These are phyloP conservation scores for Lottia gigantea DNA, from an alignment of 2,888 invertebrate species.

Conservation along the genomic window DNA sequence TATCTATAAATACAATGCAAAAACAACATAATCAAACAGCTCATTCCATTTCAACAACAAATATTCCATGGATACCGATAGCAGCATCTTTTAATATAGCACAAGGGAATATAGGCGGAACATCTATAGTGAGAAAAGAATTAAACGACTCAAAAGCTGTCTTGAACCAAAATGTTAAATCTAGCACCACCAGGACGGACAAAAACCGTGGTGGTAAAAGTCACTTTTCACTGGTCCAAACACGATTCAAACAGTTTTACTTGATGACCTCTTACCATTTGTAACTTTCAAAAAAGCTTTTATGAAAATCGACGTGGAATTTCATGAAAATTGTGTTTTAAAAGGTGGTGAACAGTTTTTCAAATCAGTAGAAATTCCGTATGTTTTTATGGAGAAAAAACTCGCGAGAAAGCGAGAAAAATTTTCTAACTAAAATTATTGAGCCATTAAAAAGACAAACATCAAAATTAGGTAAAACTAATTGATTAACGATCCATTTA, in stretches of 20 bases:
- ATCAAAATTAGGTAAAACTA: too few relatives aligned
- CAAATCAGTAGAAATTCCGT: neutral
- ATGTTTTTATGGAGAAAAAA: conserved; percentile 2
- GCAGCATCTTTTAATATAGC: too few relatives aligned
- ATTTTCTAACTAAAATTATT: neutral
- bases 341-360: neutral
- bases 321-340: neutral
- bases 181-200: too few relatives aligned
- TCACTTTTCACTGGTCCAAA: neutral
- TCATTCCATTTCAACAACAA: neutral
- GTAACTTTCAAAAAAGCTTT: neutral
- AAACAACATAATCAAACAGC: too few relatives aligned
- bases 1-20: too few relatives aligned
- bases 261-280: neutral
- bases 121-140: too few relatives aligned
- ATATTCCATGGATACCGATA: neutral
- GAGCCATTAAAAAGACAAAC: neutral
- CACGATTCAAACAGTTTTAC: neutral
- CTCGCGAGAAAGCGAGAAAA: neutral
- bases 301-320: conserved; percentile 8
- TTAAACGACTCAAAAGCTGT: too few relatives aligned
- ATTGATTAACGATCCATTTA: too few relatives aligned
- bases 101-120: too few relatives aligned
- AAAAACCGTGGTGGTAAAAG: too few relatives aligned
- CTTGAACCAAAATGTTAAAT: too few relatives aligned